Evolutionary conservation across 2,888 invertebrate species (phyloP).

Genomic region (Seira sanloemensis): DNA sequence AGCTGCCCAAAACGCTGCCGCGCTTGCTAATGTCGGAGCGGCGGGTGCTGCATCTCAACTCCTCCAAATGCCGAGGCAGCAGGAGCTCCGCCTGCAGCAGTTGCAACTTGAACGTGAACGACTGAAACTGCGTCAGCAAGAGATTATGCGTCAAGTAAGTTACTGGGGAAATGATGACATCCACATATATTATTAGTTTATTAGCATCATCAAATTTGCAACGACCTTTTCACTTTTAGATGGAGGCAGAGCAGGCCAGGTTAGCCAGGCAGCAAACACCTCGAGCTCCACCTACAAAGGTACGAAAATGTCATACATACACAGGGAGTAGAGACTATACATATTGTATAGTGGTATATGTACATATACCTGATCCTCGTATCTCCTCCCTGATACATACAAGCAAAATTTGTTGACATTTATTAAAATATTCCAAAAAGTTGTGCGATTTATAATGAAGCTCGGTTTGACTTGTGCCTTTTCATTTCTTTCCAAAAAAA

Average conservation of each 20-base stretch:
- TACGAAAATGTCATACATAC: no score
- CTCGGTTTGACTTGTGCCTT: no score
- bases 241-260: slow-evolving; percentile 74
- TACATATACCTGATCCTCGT: no score
- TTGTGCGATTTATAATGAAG: no score
- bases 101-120: slow-evolving; percentile 92
- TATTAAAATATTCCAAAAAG: no score
- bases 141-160: slow-evolving; percentile 88
- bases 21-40: slow-evolving; percentile 21
- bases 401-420: no score
- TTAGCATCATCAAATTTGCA: slow-evolving; percentile 13
- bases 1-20: slow-evolving; percentile 57
- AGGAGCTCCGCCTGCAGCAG: slow-evolving; percentile 87
- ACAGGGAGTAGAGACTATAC: no score
- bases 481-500: no score
- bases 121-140: slow-evolving; percentile 91
- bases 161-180: slow-evolving; percentile 11
- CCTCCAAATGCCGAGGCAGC: slow-evolving; percentile 79
- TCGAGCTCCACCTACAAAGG: slow-evolving; percentile 59
- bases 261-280: slow-evolving; percentile 54
- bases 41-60: slow-evolving; percentile 79
- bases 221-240: slow-evolving; percentile 65
- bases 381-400: no score
- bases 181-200: not conserved
- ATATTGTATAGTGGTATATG: no score